phyloP scores from a whole-genome alignment of 1,140 invertebrate species.

The Lepidurus apus region DNA sequence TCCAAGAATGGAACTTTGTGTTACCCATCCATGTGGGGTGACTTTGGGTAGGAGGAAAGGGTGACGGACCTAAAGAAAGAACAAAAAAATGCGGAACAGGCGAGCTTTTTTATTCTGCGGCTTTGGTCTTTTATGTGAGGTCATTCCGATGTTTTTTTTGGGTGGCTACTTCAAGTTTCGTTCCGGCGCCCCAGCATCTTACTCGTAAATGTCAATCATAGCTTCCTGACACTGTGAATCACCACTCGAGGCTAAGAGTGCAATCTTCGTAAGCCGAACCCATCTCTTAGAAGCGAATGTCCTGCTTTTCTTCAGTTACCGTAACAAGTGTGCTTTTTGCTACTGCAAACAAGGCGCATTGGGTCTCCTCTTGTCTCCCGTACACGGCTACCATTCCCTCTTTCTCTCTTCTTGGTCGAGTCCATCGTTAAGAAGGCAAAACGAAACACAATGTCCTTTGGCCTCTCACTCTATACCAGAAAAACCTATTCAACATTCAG shows the following conservation, averaged over 20 bases:
- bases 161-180: neutral
- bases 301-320: neutral
- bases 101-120: conserved; percentile 4
- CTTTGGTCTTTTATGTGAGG: conserved; percentile 11
- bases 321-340: conserved; percentile 19
- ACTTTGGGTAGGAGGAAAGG: neutral
- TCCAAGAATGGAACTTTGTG: conserved; percentile 11
- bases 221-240: conserved; percentile 17
- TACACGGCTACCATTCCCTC: too few relatives aligned
- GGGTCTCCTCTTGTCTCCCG: too few relatives aligned
- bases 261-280: conserved; percentile 14
- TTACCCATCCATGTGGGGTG: neutral
- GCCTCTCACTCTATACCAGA: neutral
- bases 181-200: neutral
- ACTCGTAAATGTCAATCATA: neutral
- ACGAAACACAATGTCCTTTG: neutral
- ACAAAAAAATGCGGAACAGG: neutral
- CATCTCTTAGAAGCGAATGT: neutral
- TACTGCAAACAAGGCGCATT: too few relatives aligned
- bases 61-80: neutral
- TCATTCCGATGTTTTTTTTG: neutral
- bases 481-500: neutral
- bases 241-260: neutral
- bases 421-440: neutral
- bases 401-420: neutral